Base-by-base conservation (phyloP, 2,888 invertebrate genomes). In the Autographa pulchrina region DNA sequence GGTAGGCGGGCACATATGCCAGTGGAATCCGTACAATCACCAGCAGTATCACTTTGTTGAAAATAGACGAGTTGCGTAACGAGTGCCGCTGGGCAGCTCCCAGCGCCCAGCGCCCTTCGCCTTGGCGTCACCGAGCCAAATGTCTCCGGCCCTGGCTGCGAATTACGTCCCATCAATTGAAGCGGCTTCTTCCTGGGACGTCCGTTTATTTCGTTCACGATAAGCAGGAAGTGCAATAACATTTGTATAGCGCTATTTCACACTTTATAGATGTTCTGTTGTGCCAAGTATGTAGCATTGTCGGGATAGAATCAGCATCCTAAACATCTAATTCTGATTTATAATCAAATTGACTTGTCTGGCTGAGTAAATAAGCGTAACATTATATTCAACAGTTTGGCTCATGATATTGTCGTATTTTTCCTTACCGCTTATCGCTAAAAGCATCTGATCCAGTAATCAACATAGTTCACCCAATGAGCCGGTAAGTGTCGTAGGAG, bases 31-130 rank as follows among this genome's bases (percentile, higher is more conserved):
- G 60, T 70, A 73, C 64, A 74, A 82, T 82, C 77, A 70, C 77
- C 75, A 80, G 68, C 74, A 73, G 82, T 80, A 80, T 75, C 62
- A 74, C 62, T 74, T 77, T 76, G 79, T 76, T 79, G 72, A 83
- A 81, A 85, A 84, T 84, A 84, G 84, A 79, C 20, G 65, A 48
- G 78, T 84, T 83, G 70, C 78, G 82, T 82, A 80, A 82, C 56
- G 65, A 38, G 11, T 38, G 38, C 38, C 68, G 38, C 80, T 83
- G 85, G 77, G 74, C 77, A 66, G 63, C 72, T 85, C 85, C 87
- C 88, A 87, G 65, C 72, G 86, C 85, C 88, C 88, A 87, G 81
- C 78, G 89, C 89, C 89, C 89, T 89, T 89, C 88, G 87, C 89
- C 89, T 89, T 89, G 88, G 78, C 80, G 80, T 77, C 82, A 48